Evolutionary conservation across 2,888 invertebrate genomes (phyloP), one percentile per base, ranked within the genome.

Genomic region (Parthenolecanium corni): DNA sequence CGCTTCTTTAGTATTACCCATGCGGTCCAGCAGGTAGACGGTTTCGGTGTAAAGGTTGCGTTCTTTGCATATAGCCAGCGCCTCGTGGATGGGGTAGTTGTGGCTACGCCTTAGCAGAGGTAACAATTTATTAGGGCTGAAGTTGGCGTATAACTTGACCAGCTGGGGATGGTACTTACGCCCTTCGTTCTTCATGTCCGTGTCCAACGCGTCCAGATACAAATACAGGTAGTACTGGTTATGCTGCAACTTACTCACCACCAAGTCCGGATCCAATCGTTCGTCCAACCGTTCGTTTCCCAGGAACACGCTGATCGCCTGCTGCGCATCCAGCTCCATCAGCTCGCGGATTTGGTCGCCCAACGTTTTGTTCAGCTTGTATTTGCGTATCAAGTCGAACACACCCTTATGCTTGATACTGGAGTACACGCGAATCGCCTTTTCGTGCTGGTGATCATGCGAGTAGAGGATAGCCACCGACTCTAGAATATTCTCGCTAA

Each of bases 81-180:
- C 97, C 70, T 89, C 85, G 71, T 94, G 88, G 69, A 98, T 89
- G 0, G 89, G 88, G 75, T 96, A 97, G 72, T 87, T 85, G 72
- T 91, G 89, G 62, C 92, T 92, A 66, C 87, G 84, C 69, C 85
- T 84, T 46, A 98, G 65, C 25, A 70, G 61, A 2, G 89, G 85
- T 65, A 97, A 74, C 24, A 98, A 77, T 72, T 92, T 90, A 3
- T 85, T 80, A 12, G 86, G 80, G 25, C 86, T 86, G 73, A 85
- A 92, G 71, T 90, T 88, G 0, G 97, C 94, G 74, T 96, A 97
- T 21, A 99, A 77, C 68, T 80, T 80, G 0, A 98, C 90, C 68
- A 96, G 78, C 68, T 84, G 80, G 36, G 87, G 88, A 71, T 96
- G 94, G 73, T 89, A 93, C 31, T 74, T 73, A 70, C 82, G 82